Base-by-base conservation (phyloP, 2,797 vertebrate species). In the Ceyx erithaca region DNA sequence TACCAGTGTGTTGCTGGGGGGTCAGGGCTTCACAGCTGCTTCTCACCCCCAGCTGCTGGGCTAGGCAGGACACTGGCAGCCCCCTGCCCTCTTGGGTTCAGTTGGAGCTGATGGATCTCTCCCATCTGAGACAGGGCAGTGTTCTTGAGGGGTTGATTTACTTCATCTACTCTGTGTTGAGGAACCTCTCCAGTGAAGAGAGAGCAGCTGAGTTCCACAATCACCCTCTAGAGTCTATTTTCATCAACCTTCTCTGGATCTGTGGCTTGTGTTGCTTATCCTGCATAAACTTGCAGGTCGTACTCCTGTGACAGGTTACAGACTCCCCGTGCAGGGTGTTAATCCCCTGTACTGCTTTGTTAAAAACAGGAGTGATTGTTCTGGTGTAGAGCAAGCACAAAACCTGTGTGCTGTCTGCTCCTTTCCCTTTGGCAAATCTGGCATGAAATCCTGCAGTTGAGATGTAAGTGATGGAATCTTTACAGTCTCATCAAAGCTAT, bases 361-460 rank as follows among this genome's bases (percentile, higher is more conserved):
- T 14, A 20, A 10, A n/a, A 23, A 2, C 21, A 10, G 28, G 13
- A 5, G 8, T 0, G 48, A 9, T 3, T 6, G 10, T n/a, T 46
- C 46, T 37, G 7, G 4, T 0, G 0, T 1, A 4, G 31, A 19
- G 14, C 61, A 22, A 2, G 28, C 84, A 1, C 58, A n/a, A 20
- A 26, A 1, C 26, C 35, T 15, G 35, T 2, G 43, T 0, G 69
- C 77, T 22, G 7, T 6, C 43, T 5, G 41, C 40, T 12, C 0
- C 12, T 45, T 85, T 51, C 46, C 23, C 40, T 7, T 23, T 20
- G 7, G 23, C 3, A 5, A 11, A 26, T 2, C 72, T 83, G 88
- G 77, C 67, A 23, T 16, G 3, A 41, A 37, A 35, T 16, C 33
- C 73, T 21, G 55, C 64, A 57, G 85, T 85, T 45, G 89, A 73